phyloP scores from a whole-genome alignment of 1,140 invertebrate species.

The Zophobas morio region DNA sequence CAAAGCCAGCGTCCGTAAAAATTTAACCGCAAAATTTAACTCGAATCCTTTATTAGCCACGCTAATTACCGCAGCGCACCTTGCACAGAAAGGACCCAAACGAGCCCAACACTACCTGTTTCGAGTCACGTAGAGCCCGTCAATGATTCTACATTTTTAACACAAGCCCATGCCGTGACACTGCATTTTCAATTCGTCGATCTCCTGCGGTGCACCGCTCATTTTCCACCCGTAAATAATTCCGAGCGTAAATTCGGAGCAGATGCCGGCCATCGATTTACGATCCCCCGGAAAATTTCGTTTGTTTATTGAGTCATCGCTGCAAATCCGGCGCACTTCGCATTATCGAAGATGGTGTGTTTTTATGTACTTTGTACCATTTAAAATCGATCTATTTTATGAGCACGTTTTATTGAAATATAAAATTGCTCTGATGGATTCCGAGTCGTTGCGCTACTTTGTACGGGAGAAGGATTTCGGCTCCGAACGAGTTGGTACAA shows the following conservation, averaged over 20 bases:
- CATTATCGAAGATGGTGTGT: conserved; percentile 15
- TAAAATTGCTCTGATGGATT: conserved; percentile 11
- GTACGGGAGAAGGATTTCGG: too few species aligned
- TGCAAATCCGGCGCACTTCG: conserved; percentile 19
- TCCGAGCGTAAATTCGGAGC: conserved; percentile 8
- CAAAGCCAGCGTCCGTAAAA: conserved; percentile 19
- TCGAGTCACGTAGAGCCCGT: conserved; percentile 22
- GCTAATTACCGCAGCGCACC: conserved; percentile 20
- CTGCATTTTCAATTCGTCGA: conserved; percentile 25
- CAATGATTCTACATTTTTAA: conserved; percentile 35
- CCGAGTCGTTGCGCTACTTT: too few species aligned
- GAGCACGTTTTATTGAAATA: conserved; percentile 4
- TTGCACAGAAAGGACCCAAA: conserved; percentile 25
- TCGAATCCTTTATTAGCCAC: conserved; percentile 36
- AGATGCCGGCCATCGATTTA: conserved; percentile 26
- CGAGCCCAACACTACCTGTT: conserved; percentile 16
- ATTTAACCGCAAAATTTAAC: conserved; percentile 42
- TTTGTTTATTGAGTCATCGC: conserved; percentile 34
- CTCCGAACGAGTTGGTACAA: too few species aligned
- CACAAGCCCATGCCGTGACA: neutral
- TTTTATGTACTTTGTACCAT: conserved; percentile 15
- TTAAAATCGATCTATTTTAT: conserved; percentile 23
- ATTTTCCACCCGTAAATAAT: conserved; percentile 10
- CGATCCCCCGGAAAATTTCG: conserved; percentile 20
- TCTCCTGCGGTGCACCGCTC: conserved; percentile 13